Conservation (phyloP, 1,140 invertebrate genomes). For the Rhopalosiphum maidis region DNA sequence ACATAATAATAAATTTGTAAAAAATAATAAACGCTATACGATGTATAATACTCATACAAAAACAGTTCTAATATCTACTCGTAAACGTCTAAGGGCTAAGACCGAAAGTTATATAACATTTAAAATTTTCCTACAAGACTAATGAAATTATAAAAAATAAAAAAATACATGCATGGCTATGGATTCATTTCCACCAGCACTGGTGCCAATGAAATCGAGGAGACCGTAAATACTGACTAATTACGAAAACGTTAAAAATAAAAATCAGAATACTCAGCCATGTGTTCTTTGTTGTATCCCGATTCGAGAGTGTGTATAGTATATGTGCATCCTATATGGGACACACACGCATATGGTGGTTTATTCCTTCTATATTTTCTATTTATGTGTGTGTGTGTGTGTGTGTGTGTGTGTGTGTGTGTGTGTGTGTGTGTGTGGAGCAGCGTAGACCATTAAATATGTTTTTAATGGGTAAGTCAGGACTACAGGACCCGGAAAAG, state of each 20-base stretch:
- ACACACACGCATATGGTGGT: background rate
- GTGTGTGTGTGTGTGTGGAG: background rate
- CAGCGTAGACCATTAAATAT: slow-evolving; percentile 16
- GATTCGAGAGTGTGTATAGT: background rate
- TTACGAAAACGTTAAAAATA: slow-evolving; percentile 44
- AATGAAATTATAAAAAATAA: background rate
- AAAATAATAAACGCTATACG: background rate
- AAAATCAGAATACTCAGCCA: slow-evolving; percentile 24
- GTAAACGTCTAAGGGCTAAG: background rate
- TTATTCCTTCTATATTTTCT: background rate
- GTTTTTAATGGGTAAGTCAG: background rate
- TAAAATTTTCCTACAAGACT: background rate
- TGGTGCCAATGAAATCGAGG: background rate
- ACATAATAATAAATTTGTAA: background rate
- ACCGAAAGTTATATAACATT: background rate
- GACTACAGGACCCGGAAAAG: background rate
- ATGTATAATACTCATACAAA: background rate
- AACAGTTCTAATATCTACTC: background rate
- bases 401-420: background rate
- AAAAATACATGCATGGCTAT: background rate
- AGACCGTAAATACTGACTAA: slow-evolving; percentile 8
- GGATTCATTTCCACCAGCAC: too few species aligned
- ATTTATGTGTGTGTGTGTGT: background rate
- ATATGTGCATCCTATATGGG: background rate
- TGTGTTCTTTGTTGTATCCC: slow-evolving; percentile 25